These are phyloP conservation scores for Heteromormyrus szaboi DNA, from an alignment of 2,797 vertebrate species.

Conservation along the genomic window DNA sequence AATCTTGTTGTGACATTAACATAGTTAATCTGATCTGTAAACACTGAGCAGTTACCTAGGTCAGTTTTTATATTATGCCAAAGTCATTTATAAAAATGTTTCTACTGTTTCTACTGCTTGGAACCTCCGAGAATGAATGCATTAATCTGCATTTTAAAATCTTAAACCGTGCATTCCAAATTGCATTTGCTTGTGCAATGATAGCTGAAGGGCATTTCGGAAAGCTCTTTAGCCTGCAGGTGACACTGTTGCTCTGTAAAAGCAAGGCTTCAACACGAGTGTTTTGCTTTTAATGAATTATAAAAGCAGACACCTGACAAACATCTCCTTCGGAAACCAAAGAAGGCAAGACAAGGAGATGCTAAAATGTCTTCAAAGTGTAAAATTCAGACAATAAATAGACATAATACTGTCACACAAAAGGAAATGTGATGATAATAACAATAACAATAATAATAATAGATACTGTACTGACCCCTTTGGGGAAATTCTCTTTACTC, in stretches of 20 bases:
- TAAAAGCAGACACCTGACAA: slow-evolving; percentile 33
- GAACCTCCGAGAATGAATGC: background rate
- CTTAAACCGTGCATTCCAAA: background rate
- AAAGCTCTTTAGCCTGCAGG: slow-evolving; percentile 42
- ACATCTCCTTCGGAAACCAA: slow-evolving; percentile 28
- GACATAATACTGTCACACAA: background rate
- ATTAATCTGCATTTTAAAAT: slow-evolving; percentile 6
- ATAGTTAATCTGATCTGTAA: background rate
- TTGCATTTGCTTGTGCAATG: background rate
- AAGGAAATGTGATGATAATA: background rate
- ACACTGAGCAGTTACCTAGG: background rate
- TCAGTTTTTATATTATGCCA: background rate
- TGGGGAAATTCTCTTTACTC: background rate
- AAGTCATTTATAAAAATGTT: background rate
- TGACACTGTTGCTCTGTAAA: slow-evolving; percentile 51
- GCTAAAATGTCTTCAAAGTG: background rate
- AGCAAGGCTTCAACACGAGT: background rate
- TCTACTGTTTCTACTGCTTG: background rate
- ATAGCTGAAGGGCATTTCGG: background rate
- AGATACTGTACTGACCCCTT: background rate
- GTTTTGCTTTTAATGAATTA: slow-evolving; percentile 17
- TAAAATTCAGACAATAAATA: background rate
- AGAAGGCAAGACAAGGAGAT: background rate
- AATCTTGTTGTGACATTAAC: background rate
- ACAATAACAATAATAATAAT: background rate